Base-by-base conservation (phyloP, 2,797 vertebrate species). In the Synaphobranchus kaupii region DNA sequence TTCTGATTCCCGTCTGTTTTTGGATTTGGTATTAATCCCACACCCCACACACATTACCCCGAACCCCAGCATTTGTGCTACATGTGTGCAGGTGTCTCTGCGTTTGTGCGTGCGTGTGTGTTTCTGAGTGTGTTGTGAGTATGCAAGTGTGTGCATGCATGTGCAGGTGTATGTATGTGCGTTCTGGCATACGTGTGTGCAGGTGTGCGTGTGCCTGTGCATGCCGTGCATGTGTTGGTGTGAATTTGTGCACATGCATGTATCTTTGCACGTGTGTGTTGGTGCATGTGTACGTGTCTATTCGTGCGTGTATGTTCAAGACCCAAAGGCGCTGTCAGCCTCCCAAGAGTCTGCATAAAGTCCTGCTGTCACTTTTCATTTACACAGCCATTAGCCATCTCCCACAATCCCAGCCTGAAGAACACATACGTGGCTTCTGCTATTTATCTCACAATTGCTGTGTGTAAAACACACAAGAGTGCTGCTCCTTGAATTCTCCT, bases 321-420 rank as follows among this genome's bases (percentile, higher is more conserved):
- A 17, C 56, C 52, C 50, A 34, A 56, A 58, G 83, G 83, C 52
- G 8, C 28, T 60, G 83, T 25, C 83, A 84, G 13, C 31, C 83
- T 84, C 68, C 68, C 28, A 31, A 39, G 13, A 20, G 12, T 58
- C 54, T 12, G 22, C 10, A 5, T 47, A 54, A 54, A 56, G 31
- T 39, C 81, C 39, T 31, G 25, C 83, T 84, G 83, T 84, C 52
- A 58, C 83, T 31, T 84, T n/a, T 22, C 31, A 84, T 84, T 39
- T 10, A 60, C 34, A 44, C 83, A 39, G 31, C 50, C 83, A 84
- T 58, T 84, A 84, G 31, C 83, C 47, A n/a, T 12, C 17, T 48
- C 81, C 81, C 15, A 12, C 81, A 20, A 13, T 54, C 52, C 89
- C 89, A 84, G 87, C 90, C 87, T 90, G 90, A 92, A 94, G 92